Evolutionary conservation across 2,113 vertebrate genomes (phyloP).

Genomic region (Trematocara variabile): DNA sequence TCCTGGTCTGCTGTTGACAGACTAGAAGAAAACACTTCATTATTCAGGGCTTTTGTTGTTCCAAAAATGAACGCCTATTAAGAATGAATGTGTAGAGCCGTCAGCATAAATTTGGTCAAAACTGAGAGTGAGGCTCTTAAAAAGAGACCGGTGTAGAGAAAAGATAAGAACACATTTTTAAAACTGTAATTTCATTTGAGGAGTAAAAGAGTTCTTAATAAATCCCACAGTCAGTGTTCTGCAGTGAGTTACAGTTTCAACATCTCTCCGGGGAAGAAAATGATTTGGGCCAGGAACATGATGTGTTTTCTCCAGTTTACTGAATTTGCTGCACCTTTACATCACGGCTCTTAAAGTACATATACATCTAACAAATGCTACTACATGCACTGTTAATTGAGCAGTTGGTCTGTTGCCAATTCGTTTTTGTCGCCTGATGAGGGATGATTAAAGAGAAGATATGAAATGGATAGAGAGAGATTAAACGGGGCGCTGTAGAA

Average conservation of each 20-base stretch:
- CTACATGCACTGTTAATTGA: neutral
- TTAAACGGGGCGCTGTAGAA: neutral
- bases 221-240: neutral
- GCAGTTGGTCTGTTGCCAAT: neutral
- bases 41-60: conserved; percentile 45
- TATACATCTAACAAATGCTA: neutral
- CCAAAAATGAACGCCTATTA: conserved; percentile 31
- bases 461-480: neutral
- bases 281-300: neutral
- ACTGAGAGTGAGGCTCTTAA: conserved; percentile 7
- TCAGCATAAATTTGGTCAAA: conserved; percentile 16
- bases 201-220: conserved; percentile 15
- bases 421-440: neutral
- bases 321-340: neutral
- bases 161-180: conserved; percentile 1
- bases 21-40: conserved; percentile 16
- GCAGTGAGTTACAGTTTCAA: neutral
- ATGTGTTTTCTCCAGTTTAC: neutral
- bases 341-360: neutral
- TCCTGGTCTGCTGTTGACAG: conserved; percentile 16
- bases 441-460: neutral
- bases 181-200: conserved; percentile 1
- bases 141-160: neutral
- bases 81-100: conserved; percentile 24
- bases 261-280: neutral